phyloP scores from a whole-genome alignment of 2,797 vertebrate species.

The Benthosema pterotum region DNA sequence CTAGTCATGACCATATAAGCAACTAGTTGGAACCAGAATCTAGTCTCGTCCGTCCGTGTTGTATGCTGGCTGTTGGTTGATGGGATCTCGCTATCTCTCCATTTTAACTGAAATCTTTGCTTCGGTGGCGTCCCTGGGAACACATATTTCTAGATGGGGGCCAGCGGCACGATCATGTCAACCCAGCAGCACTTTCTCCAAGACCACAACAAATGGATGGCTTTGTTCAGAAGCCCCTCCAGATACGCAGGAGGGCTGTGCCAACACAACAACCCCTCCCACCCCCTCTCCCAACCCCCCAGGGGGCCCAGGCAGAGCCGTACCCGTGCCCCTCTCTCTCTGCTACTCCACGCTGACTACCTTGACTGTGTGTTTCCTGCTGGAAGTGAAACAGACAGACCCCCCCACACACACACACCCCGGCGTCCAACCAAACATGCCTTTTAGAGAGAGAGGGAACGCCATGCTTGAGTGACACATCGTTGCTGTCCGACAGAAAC shows the following conservation, averaged over 20 bases:
- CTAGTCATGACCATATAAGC: too few species aligned
- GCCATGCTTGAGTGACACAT: constrained; percentile 60
- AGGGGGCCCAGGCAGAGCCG: not conserved
- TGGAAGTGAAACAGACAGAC: constrained; percentile 63
- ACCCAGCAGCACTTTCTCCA: constrained; percentile 49
- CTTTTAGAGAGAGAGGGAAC: constrained; percentile 58
- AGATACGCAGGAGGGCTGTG: constrained; percentile 46
- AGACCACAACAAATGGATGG: constrained; percentile 30
- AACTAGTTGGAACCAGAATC: too few species aligned
- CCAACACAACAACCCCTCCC: constrained; percentile 61
- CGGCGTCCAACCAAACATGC: constrained; percentile 56
- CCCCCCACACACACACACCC: constrained; percentile 4
- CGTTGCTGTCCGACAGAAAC: too few species aligned
- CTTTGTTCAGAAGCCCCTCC: constrained; percentile 39
- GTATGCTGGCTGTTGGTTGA: too few species aligned
- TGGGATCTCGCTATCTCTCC: too few species aligned
- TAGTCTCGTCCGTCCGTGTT: too few species aligned
- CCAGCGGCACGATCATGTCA: too few species aligned
- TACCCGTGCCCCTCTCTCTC: constrained; percentile 32
- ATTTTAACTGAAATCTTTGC: too few species aligned
- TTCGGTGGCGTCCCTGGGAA: too few species aligned
- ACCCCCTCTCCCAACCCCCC: too few species aligned
- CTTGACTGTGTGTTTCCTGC: constrained; percentile 58
- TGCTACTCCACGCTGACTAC: constrained; percentile 43
- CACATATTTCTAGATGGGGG: too few species aligned